A percentile compares a stretch with the other conserved stretches of the same genome.
Conservation (phyloP, 2,888 invertebrate species). For the Bruchidius siliquastri region DNA sequence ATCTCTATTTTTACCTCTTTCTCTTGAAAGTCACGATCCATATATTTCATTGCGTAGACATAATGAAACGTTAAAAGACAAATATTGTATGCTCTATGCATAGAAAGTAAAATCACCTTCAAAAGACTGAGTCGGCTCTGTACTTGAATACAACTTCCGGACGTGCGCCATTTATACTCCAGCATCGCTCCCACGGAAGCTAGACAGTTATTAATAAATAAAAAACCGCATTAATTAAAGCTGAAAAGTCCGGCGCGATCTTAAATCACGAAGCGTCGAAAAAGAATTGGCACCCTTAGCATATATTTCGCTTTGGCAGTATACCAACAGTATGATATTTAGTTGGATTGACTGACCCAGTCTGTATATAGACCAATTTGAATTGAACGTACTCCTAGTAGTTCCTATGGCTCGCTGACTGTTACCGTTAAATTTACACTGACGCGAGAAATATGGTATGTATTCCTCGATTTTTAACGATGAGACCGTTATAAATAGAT, state of each 20-base stretch:
- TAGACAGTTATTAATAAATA: background rate
- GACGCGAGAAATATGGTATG: background rate
- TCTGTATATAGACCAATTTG: constrained; percentile 49
- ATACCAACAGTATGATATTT: constrained; percentile 48
- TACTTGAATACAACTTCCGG: background rate
- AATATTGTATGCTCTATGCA: no score
- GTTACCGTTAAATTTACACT: constrained; percentile 5
- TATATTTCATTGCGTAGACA: no score
- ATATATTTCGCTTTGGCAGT: constrained; percentile 34
- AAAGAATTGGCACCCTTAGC: constrained; percentile 8
- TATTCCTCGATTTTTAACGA: background rate
- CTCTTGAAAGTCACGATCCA: no score
- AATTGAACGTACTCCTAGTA: constrained; percentile 27
- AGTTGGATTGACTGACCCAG: constrained; percentile 46
- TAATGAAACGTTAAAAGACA: no score
- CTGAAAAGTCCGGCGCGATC: background rate
- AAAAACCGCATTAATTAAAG: background rate
- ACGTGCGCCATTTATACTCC: no score
- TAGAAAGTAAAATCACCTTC: background rate
- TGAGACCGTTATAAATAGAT: background rate
- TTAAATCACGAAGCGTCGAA: background rate
- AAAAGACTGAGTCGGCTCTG: background rate
- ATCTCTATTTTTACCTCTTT: no score
- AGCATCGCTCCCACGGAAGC: background rate
- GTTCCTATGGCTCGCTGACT: constrained; percentile 9